Base-by-base conservation (phyloP, 2,797 vertebrate species). In the Spinus olivaceus region DNA sequence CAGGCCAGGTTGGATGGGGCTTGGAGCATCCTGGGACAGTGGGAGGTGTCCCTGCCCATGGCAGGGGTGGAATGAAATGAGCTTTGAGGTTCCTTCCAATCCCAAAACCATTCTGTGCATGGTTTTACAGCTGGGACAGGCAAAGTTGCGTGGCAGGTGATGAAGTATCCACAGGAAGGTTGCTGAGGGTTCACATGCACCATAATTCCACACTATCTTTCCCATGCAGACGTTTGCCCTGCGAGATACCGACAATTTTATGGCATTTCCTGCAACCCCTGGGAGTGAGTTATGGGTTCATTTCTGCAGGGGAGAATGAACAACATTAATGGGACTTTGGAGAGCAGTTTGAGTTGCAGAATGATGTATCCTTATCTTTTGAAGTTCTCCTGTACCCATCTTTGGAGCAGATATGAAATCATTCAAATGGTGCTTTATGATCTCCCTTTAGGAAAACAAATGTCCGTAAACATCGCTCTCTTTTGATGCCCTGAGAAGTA, bases 201-300 rank as follows among this genome's bases (percentile, higher is more conserved):
- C 81, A 88, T 97, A 97, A 97, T 96, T 98, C 93, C 97, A 97
- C 86, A 82, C 97, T 98, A 97, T 97, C 95, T 97, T 89, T 80
- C 77, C 76, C 83, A 95, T 88, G 51, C 93, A 97, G 96, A 87
- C 89, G 33, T 96, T 97, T 96, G 76, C 88, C 72, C 54, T 89
- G 78, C 33, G 85, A 85, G 78, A 76, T 92, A 70, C 28, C 1
- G 8, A 63, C 72, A 73, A 78, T 95, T 92, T 94, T 94, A 94
- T 33, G 10, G 20, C 39, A 17, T 76, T 96, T 81, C 47, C 67
- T 81, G 82, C 90, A 83, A 37, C 67, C 51, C 33, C 56, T 70
- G 65, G 39, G 83, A 94, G 83, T 92, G 93, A 97, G 74, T 96
- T 94, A 93, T 69, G 54, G 81, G 56, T 61, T 95, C 84, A 86